Percentiles rank a stretch among this genome's conserved stretches.
Evolutionary conservation across 2,113 vertebrate genomes (phyloP).

Genomic region (Indri indri): DNA sequence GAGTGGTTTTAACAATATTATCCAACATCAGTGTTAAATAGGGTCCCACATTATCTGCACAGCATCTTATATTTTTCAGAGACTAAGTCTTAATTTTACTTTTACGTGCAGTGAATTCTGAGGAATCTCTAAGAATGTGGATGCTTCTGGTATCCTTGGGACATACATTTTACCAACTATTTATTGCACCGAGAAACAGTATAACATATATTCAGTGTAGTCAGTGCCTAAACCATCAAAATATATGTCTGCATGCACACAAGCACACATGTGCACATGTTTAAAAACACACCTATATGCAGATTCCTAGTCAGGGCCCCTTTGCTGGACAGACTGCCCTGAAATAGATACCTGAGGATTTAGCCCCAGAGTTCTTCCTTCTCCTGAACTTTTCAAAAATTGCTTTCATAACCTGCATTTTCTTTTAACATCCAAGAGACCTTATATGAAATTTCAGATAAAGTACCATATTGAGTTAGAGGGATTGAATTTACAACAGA

Average conservation of each 20-base stretch:
- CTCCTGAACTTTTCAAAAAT: constrained; percentile 8
- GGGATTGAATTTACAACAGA: not conserved
- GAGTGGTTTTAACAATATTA: not conserved
- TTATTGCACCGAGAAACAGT: not conserved
- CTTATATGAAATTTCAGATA: constrained; percentile 43
- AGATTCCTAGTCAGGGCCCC: not conserved
- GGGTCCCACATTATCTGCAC: not conserved
- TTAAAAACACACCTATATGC: not conserved
- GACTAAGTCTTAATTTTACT: not conserved
- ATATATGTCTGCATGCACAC: not conserved
- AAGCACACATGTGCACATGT: not conserved
- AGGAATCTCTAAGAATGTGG: not conserved
- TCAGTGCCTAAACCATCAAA: not conserved
- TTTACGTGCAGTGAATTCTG: not conserved
- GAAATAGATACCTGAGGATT: not conserved
- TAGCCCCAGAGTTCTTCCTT: not conserved
- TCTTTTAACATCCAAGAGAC: not conserved
- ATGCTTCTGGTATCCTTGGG: not conserved
- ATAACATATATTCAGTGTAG: not conserved
- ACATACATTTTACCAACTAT: not conserved
- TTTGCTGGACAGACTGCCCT: not conserved
- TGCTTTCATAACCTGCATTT: constrained; percentile 28
- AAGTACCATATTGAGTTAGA: constrained; percentile 32
- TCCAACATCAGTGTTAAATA: not conserved
- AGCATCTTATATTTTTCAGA: not conserved